These are phyloP conservation scores for Drosophila mercatorum DNA, from an alignment of 2,888 invertebrate genomes.

Conservation along the genomic window DNA sequence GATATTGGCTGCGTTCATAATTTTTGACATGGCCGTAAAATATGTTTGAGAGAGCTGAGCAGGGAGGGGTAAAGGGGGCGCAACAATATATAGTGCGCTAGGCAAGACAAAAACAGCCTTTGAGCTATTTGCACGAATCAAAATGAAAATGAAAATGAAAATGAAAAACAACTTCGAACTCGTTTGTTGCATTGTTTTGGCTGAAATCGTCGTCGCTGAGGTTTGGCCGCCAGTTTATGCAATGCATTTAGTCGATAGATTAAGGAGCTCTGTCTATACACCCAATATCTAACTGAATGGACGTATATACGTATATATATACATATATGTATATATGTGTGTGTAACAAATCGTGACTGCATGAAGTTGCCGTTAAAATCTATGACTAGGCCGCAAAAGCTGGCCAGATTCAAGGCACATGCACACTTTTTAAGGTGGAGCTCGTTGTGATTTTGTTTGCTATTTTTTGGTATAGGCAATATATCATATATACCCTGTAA, in stretches of 20 bases:
- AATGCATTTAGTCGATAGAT: constrained; percentile 79
- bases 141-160: constrained; percentile 20
- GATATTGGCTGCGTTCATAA: constrained; percentile 62
- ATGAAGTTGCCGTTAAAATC: constrained; percentile 77
- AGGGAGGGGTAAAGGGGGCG: not conserved
- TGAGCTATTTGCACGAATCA: constrained; percentile 69
- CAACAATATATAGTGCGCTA: constrained; percentile 18
- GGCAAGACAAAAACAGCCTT: constrained; percentile 63
- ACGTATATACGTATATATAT: constrained; percentile 35
- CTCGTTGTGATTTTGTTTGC: constrained; percentile 45
- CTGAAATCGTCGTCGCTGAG: constrained; percentile 53
- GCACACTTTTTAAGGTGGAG: constrained; percentile 74
- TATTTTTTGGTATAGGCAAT: constrained; percentile 35
- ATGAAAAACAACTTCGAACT: constrained; percentile 41
- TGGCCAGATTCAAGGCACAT: constrained; percentile 47
- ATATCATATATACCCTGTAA: constrained; percentile 26
- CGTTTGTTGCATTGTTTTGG: constrained; percentile 71
- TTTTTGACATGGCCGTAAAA: constrained; percentile 61
- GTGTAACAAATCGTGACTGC: constrained; percentile 73
- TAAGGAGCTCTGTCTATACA: constrained; percentile 62
- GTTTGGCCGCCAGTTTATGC: constrained; percentile 74
- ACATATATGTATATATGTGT: constrained; percentile 31
- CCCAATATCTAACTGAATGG: constrained; percentile 19
- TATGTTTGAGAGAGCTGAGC: constrained; percentile 12
- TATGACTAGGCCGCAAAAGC: constrained; percentile 43